These are phyloP conservation scores for Podarcis raffonei DNA, from an alignment of 2,113 vertebrate genomes.

Conservation along the genomic window DNA sequence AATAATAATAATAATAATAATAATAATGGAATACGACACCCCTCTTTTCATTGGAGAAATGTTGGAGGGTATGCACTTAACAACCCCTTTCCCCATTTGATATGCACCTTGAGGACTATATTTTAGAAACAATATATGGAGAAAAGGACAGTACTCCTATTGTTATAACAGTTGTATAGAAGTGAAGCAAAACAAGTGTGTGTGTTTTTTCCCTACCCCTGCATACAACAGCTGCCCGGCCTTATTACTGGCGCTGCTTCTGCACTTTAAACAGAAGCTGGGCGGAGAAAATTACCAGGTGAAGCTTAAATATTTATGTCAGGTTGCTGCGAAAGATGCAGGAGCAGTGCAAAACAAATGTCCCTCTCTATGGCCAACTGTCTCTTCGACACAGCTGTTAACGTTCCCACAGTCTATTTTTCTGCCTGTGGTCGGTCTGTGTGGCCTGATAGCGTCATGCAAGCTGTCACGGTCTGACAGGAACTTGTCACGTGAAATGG, in stretches of 20 bases:
- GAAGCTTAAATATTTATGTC: background rate
- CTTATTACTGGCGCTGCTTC: background rate
- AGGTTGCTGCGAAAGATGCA: background rate
- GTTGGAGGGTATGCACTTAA: background rate
- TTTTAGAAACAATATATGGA: background rate
- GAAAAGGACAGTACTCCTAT: background rate
- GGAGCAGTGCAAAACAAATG: background rate
- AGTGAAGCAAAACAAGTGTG: background rate
- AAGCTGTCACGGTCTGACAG: background rate
- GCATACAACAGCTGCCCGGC: background rate
- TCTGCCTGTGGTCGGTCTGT: background rate
- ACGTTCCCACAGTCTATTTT: background rate
- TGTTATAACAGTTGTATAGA: background rate
- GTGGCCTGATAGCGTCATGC: background rate
- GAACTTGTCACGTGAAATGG: background rate
- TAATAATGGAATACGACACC: no score
- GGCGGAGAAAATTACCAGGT: background rate
- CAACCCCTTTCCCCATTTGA: background rate
- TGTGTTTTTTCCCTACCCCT: background rate
- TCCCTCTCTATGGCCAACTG: background rate
- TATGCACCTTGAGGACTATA: background rate
- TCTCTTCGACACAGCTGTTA: background rate
- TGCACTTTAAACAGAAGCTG: background rate
- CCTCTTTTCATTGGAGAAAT: no score
- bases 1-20: no score